phyloP scores from a whole-genome alignment of 2,113 vertebrate species.

The Antechinus stuartii region DNA sequence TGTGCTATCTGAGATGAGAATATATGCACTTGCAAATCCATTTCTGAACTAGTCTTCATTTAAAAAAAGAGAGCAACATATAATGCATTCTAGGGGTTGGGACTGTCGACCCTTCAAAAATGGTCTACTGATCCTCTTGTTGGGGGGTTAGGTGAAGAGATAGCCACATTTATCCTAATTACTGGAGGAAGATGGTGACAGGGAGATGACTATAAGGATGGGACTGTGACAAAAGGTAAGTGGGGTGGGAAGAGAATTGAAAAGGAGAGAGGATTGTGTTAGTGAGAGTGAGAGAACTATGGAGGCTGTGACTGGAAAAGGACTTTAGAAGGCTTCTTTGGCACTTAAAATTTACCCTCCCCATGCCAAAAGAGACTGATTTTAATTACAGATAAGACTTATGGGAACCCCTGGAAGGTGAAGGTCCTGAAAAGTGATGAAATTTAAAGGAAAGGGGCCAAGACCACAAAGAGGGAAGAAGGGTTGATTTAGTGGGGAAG shows the following conservation, averaged over 20 bases:
- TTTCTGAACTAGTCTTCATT: neutral
- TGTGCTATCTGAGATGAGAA: neutral
- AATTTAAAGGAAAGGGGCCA: neutral
- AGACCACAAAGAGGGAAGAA: neutral
- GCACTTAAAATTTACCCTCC: neutral
- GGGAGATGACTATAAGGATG: neutral
- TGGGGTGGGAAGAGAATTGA: neutral
- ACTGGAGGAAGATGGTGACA: neutral
- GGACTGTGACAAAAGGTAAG: neutral
- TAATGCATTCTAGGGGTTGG: neutral
- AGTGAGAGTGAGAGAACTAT: neutral
- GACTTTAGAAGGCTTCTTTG: neutral
- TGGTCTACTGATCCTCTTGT: neutral
- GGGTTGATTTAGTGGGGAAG: neutral
- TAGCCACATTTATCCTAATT: neutral
- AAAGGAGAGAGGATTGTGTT: neutral
- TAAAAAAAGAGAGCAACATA: neutral
- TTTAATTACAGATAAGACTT: neutral
- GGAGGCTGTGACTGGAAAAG: neutral
- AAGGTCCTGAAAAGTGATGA: neutral
- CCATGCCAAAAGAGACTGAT: neutral
- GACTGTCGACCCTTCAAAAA: neutral
- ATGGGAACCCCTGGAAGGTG: neutral
- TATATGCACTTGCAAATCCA: neutral
- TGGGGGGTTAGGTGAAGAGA: neutral